These are phyloP conservation scores for Upupa epops DNA, from an alignment of 2,113 vertebrate genomes.

Conservation along the genomic window DNA sequence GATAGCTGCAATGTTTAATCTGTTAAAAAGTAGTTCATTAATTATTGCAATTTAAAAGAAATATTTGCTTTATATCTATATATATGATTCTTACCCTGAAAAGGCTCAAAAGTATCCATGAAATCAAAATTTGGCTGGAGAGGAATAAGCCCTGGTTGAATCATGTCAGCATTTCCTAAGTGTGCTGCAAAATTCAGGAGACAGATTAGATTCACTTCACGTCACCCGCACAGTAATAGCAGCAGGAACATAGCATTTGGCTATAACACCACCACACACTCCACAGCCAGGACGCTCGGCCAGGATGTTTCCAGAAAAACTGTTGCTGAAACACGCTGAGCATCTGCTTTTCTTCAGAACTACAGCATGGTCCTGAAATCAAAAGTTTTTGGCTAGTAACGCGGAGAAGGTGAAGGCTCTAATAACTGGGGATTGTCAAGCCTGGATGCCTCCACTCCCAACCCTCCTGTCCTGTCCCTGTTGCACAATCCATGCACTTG, in stretches of 20 bases:
- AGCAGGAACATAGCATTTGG: not conserved
- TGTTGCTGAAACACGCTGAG: not conserved
- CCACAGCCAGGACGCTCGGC: not conserved
- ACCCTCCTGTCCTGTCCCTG: not conserved
- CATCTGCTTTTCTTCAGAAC: constrained; percentile 29
- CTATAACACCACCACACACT: not conserved
- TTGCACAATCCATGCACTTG: not conserved
- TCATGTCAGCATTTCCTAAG: constrained; percentile 97
- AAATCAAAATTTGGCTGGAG: constrained; percentile 97
- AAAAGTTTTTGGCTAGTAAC: not conserved
- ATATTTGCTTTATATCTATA: not conserved
- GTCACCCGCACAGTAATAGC: not conserved
- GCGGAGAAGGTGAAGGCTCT: not conserved
- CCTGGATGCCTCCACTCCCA: not conserved
- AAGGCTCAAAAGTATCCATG: constrained; percentile 96
- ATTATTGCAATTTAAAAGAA: not conserved
- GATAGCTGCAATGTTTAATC: not conserved
- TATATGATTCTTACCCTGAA: constrained; percentile 83
- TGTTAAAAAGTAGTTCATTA: not conserved
- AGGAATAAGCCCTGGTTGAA: constrained; percentile 95
- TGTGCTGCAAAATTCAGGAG: constrained; percentile 79
- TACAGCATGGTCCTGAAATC: not conserved
- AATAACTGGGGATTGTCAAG: not conserved
- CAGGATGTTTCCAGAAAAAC: not conserved
- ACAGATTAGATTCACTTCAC: not conserved